Conservation (phyloP, 2,113 vertebrate species). For the Macroglossus sobrinus region DNA sequence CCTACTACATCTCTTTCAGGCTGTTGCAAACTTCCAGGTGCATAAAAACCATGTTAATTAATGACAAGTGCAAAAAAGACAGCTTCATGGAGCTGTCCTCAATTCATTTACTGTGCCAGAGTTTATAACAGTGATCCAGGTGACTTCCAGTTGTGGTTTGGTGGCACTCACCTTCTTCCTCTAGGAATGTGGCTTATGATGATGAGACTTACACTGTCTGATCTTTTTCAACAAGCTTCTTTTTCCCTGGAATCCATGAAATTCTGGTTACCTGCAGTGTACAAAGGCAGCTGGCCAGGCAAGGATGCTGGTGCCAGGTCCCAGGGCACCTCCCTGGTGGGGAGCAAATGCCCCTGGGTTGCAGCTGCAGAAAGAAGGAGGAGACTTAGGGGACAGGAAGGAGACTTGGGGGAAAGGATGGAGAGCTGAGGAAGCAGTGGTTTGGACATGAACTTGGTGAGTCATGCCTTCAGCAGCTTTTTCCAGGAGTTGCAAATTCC, state of each 20-base stretch:
- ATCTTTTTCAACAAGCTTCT: background rate
- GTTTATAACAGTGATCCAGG: background rate
- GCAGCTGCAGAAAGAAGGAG: slow-evolving; percentile 31
- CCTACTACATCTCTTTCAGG: background rate
- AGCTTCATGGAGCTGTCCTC: background rate
- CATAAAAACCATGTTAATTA: background rate
- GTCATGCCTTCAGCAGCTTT: slow-evolving; percentile 41
- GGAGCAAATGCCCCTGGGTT: background rate
- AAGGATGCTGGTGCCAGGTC: background rate
- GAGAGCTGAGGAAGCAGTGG: background rate
- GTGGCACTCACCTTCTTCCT: background rate
- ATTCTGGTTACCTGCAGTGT: background rate
- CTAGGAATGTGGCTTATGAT: background rate
- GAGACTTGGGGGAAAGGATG: background rate
- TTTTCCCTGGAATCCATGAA: background rate
- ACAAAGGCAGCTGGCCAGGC: background rate
- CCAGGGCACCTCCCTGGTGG: background rate
- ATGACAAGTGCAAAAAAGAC: background rate
- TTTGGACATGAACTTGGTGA: background rate
- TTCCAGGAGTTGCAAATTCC: slow-evolving; percentile 50
- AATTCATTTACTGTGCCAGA: background rate
- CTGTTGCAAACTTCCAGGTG: background rate
- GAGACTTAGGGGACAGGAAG: background rate
- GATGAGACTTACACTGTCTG: background rate
- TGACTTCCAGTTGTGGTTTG: background rate